phyloP scores from a whole-genome alignment of 2,797 vertebrate genomes.

The Poliocrania exsul region DNA sequence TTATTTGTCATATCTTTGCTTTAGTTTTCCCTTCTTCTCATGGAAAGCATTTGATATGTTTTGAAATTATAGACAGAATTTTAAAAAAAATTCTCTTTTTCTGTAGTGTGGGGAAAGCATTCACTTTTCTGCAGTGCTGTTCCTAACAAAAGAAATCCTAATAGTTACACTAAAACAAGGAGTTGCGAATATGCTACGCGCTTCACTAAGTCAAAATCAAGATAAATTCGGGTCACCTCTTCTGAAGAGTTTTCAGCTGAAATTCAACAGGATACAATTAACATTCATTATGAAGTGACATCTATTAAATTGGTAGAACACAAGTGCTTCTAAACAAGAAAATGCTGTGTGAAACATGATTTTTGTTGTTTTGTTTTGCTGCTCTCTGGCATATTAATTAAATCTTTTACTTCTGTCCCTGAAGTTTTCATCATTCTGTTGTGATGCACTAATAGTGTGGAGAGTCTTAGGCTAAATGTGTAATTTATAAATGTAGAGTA shows the following conservation, averaged over 20 bases:
- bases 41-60: background rate
- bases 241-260: constrained; percentile 22
- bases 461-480: background rate
- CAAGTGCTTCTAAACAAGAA: constrained; percentile 17
- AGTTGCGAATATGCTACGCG: background rate
- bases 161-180: background rate
- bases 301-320: background rate
- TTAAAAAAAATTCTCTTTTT: background rate
- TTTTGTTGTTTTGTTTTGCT: background rate
- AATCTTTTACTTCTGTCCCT: background rate
- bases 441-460: background rate
- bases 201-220: background rate
- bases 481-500: background rate
- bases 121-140: background rate
- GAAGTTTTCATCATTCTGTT: background rate
- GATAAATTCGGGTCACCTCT: background rate
- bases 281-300: background rate
- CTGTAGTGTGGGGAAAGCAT: background rate
- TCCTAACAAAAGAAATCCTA: background rate
- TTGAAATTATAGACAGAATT: background rate
- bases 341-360: background rate
- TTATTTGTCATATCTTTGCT: background rate
- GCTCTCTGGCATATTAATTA: background rate
- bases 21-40: background rate
- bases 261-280: constrained; percentile 24